phyloP scores from a whole-genome alignment of 2,113 vertebrate species.

The Pionites leucogaster region DNA sequence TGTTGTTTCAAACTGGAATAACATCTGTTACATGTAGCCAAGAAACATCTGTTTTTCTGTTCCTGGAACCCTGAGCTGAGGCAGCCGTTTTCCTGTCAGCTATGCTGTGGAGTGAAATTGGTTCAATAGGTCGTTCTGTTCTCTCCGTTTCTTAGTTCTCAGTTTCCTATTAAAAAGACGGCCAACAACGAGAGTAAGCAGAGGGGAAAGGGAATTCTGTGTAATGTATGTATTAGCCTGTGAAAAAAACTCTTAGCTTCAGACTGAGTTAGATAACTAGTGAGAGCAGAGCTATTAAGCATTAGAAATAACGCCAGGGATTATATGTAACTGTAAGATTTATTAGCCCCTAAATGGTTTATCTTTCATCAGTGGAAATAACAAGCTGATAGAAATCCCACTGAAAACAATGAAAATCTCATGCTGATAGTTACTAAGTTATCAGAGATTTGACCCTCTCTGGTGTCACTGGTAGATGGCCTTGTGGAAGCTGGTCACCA shows the following conservation, averaged over 20 bases:
- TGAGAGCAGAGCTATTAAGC: not conserved
- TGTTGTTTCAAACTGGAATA: conserved; percentile 39
- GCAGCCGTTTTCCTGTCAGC: conserved; percentile 19
- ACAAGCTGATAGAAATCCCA: not conserved
- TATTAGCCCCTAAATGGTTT: not conserved
- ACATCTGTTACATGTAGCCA: conserved; percentile 34
- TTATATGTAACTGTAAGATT: not conserved
- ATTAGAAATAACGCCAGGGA: not conserved
- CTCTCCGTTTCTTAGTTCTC: not conserved
- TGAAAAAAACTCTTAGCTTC: not conserved
- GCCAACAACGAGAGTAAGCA: not conserved
- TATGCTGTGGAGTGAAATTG: not conserved
- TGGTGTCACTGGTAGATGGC: not conserved
- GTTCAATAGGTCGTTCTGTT: conserved; percentile 46
- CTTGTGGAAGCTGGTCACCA: not conserved
- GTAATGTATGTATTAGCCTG: not conserved
- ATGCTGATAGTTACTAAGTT: not conserved
- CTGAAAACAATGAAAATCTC: not conserved
- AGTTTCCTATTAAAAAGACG: conserved; percentile 10
- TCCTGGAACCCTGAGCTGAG: conserved; percentile 16
- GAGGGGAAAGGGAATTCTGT: not conserved
- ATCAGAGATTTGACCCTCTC: not conserved
- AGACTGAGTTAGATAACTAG: not conserved
- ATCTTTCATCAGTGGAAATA: not conserved
- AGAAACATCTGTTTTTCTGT: conserved; percentile 53